Base-by-base conservation (phyloP, 2,113 vertebrate species). In the Calidris pugnax region DNA sequence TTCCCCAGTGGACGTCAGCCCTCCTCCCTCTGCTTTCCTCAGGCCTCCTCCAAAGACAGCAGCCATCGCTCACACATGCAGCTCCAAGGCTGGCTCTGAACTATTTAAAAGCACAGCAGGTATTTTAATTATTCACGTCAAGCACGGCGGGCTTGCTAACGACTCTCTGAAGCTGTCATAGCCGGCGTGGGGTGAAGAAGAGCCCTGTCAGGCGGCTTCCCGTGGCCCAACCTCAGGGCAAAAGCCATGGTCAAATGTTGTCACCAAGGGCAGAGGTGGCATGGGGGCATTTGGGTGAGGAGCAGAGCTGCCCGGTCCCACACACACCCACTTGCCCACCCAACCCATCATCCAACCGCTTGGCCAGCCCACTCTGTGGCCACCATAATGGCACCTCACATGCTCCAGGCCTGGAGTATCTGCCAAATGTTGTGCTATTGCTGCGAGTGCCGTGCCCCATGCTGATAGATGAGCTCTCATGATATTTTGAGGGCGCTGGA, bases 111-210 rank as follows among this genome's bases (percentile, higher is more conserved):
- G 87, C 91, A 93, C 97, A 97, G 97, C 93, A 91, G 94, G 96
- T 92, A 80, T 96, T 97, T 97, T 95, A 97, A 97, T 97, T 96
- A 96, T 96, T 95, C 96, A 93, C 93, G 1, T 89, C 84, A 79
- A 97, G 74, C 5, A 0, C 8, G 11, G 30, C 60, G 50, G 9
- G 88, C 90, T 92, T 72, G 88, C 87, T 95, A 96, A 92, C 35
- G 14, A 92, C 77, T 59, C 89, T 73, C 78, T 28, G 87, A 85
- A 91, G 89, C 89, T 91, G 94, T 69, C 78, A 56, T 0, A 71
- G 77, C 66, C 68, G 41, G 69, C 20, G 2, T 4, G 1, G 69
- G 77, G 50, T n/a, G 75, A 19, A 80, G 68, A 57, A 87, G 77
- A 95, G 87, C 69, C 93, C 84, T 79, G 66, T 67, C 91, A 87